phyloP scores from a whole-genome alignment of 2,888 invertebrate species.

The Scaptomyza reducta region DNA sequence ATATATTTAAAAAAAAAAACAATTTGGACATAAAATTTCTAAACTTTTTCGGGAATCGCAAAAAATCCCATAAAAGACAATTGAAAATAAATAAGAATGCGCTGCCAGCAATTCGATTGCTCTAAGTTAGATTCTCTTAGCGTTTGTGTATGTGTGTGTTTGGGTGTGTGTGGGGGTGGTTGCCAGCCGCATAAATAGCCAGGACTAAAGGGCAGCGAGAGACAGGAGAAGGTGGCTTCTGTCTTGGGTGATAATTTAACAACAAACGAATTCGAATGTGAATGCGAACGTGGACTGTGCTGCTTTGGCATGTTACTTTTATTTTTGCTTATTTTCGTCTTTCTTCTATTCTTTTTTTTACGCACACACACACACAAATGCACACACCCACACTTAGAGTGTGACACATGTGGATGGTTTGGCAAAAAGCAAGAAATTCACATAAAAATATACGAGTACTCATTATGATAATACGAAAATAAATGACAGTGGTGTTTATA shows the following conservation, averaged over 20 bases:
- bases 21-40: neutral
- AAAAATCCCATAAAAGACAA: conserved; percentile 2
- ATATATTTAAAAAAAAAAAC: neutral
- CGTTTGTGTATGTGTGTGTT: conserved; percentile 4
- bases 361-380: conserved; percentile 21
- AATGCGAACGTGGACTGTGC: conserved; percentile 58
- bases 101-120: conserved; percentile 19
- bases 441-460: conserved; percentile 82
- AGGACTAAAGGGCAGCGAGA: neutral
- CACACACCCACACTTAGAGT: conserved; percentile 19
- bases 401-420: conserved; percentile 52
- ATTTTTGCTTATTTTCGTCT: conserved; percentile 55
- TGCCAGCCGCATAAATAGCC: conserved; percentile 62
- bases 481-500: conserved; percentile 79
- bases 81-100: no score
- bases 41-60: conserved; percentile 6
- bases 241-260: conserved; percentile 75
- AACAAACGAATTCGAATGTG: conserved; percentile 69
- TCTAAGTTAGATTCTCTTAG: conserved; percentile 10
- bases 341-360: conserved; percentile 58
- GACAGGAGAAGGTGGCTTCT: conserved; percentile 37
- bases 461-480: conserved; percentile 82
- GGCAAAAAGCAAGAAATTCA: conserved; percentile 73
- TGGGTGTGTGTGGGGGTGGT: conserved; percentile 26
- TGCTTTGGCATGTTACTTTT: conserved; percentile 68